A percentile compares a stretch with the other conserved stretches of the same genome.
Evolutionary conservation across 2,888 invertebrate species (phyloP).

Genomic region (Tiphia femorata): DNA sequence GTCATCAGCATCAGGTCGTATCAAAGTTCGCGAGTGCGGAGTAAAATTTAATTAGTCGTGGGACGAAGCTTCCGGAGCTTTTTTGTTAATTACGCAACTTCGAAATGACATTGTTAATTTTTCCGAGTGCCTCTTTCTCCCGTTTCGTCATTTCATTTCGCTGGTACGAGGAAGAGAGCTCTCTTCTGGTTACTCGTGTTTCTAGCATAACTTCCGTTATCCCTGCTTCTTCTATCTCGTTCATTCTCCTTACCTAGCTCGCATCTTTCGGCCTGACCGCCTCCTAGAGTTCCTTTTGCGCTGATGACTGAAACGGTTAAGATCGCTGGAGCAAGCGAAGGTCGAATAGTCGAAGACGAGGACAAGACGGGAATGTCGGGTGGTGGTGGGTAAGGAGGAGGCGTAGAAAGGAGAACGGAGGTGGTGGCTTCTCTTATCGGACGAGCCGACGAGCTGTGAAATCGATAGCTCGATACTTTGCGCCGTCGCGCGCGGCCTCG

Average conservation of each 20-base stretch:
- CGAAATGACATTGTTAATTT: too few species aligned
- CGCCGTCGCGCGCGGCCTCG: slow-evolving; percentile 47
- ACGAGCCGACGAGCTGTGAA: slow-evolving; percentile 46
- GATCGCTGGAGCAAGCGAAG: slow-evolving; percentile 38
- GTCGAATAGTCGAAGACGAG: slow-evolving; percentile 39
- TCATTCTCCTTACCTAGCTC: background rate
- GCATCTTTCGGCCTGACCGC: background rate
- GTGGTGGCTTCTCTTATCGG: slow-evolving; percentile 44
- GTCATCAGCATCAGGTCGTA: too few species aligned
- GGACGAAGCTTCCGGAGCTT: too few species aligned
- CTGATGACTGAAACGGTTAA: slow-evolving; percentile 32
- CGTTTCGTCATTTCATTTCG: too few species aligned
- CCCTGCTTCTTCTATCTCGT: too few species aligned
- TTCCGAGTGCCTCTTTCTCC: too few species aligned
- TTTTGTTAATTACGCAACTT: too few species aligned
- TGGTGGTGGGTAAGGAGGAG: background rate
- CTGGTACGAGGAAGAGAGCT: too few species aligned
- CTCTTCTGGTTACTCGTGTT: too few species aligned
- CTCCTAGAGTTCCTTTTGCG: slow-evolving; percentile 17
- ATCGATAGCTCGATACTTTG: slow-evolving; percentile 52
- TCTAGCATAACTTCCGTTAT: too few species aligned
- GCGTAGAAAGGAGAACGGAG: background rate
- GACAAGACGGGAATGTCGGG: slow-evolving; percentile 1
- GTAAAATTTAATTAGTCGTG: too few species aligned
- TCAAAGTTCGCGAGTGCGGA: too few species aligned